These are phyloP conservation scores for Arizona elegans DNA, from an alignment of 2,113 vertebrate genomes.

Conservation along the genomic window DNA sequence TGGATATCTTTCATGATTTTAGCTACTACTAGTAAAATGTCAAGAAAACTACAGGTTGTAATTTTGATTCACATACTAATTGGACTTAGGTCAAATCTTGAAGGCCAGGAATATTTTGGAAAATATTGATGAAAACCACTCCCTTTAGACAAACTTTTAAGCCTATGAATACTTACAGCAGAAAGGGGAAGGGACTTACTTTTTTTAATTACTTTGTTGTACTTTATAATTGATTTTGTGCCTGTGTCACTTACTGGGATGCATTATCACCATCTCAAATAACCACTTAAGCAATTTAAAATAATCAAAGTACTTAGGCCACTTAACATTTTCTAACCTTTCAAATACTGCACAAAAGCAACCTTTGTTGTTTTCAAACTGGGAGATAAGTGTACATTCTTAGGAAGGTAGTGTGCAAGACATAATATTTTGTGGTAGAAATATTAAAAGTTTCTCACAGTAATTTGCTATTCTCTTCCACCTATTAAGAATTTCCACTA, in stretches of 20 bases:
- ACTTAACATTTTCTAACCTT: slow-evolving; percentile 23
- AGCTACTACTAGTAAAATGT: neutral
- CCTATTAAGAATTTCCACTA: neutral
- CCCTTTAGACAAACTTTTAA: neutral
- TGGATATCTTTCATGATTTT: neutral
- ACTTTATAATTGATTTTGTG: slow-evolving; percentile 47
- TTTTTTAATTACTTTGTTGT: neutral
- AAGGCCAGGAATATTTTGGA: neutral
- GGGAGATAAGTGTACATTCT: neutral
- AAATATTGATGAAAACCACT: neutral
- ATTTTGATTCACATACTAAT: neutral
- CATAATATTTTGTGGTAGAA: neutral
- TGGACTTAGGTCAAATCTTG: slow-evolving; percentile 4
- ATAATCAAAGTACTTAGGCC: slow-evolving; percentile 47
- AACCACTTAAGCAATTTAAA: slow-evolving; percentile 54
- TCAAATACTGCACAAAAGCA: slow-evolving; percentile 1
- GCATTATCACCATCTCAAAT: slow-evolving; percentile 22
- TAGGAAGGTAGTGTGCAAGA: neutral
- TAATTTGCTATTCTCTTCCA: neutral
- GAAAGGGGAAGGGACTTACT: neutral
- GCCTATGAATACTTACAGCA: neutral
- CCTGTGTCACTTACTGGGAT: neutral
- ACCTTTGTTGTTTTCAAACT: neutral
- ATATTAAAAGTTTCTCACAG: neutral
- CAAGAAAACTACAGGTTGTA: slow-evolving; percentile 3